phyloP scores from a whole-genome alignment of 2,113 vertebrate species.

The Puntigrus tetrazona region DNA sequence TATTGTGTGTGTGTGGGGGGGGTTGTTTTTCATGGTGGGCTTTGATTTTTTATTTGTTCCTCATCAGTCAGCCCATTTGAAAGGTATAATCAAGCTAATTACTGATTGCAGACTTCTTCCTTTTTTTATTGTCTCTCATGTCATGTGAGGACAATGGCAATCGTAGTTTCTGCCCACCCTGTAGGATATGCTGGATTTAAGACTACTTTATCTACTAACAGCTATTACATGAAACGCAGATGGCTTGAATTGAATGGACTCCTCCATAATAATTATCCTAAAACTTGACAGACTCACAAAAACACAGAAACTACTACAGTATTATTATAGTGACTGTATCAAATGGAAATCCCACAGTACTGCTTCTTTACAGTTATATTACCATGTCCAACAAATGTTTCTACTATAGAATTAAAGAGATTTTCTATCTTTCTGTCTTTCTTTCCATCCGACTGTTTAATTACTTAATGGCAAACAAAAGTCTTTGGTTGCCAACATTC shows the following conservation, averaged over 20 bases:
- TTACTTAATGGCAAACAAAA: neutral
- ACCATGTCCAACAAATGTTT: neutral
- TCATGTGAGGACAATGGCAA: constrained; percentile 20
- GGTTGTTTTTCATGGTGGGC: neutral
- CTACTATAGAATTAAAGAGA: neutral
- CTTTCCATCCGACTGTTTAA: neutral
- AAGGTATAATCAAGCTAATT: constrained; percentile 35
- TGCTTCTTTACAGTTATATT: neutral
- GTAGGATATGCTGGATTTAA: neutral
- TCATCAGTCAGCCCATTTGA: neutral
- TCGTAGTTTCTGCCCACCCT: constrained; percentile 6
- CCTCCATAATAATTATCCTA: constrained; percentile 14
- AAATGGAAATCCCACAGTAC: neutral
- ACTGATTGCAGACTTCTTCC: constrained; percentile 13
- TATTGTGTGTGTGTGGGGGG: no score
- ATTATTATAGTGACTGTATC: no score
- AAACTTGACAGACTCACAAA: neutral
- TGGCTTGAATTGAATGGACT: constrained; percentile 12
- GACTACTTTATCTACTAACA: constrained; percentile 6
- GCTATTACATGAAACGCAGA: neutral
- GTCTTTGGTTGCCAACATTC: neutral
- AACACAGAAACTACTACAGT: constrained; percentile 1
- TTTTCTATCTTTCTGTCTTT: neutral
- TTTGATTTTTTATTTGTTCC: constrained; percentile 2
- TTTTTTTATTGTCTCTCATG: neutral